These are phyloP conservation scores for Vicugna pacos DNA, from an alignment of 2,113 vertebrate genomes.

Conservation along the genomic window DNA sequence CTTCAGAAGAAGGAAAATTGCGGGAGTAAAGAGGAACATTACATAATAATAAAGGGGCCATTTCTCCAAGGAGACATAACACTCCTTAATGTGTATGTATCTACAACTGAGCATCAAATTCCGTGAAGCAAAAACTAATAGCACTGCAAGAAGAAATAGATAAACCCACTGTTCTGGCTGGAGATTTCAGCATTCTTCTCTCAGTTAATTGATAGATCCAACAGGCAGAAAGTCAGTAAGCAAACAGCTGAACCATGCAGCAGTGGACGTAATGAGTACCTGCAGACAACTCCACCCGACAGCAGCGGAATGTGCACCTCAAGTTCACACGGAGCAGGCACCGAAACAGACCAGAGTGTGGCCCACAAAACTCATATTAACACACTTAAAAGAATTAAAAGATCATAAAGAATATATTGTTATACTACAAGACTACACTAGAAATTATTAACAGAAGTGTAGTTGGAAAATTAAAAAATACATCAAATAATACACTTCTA, in stretches of 20 bases:
- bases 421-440: neutral
- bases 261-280: neutral
- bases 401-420: neutral
- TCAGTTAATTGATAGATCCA: neutral
- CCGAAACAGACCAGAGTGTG: neutral
- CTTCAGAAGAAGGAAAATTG: neutral
- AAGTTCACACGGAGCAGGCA: neutral
- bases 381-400: neutral
- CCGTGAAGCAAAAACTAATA: neutral
- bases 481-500: neutral
- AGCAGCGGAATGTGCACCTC: neutral
- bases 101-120: neutral
- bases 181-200: neutral
- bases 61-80: neutral
- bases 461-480: neutral
- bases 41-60: neutral
- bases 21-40: neutral
- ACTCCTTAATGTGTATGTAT: fast-evolving
- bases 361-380: neutral
- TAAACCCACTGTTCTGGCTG: fast-evolving
- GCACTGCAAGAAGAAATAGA: neutral
- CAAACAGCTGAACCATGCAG: fast-evolving
- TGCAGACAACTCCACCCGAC: fast-evolving
- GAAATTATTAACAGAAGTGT: neutral
- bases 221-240: neutral